Evolutionary conservation across 2,113 vertebrate species (phyloP), one percentile per base, ranked within the genome.

Genomic region (Oxyruncus cristatus): DNA sequence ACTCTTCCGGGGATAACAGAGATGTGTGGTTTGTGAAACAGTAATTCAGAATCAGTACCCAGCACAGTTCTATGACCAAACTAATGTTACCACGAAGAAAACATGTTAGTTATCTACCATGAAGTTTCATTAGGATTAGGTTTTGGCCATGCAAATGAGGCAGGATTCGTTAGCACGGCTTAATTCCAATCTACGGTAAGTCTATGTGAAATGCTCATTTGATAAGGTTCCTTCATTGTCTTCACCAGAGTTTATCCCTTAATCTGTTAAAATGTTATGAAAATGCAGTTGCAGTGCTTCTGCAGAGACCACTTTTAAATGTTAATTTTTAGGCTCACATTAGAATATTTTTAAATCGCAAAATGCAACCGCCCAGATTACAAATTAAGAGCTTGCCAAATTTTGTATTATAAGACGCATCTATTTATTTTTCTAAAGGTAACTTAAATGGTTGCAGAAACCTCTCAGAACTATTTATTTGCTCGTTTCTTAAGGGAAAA

Each of bases 191-290:
- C 96, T 98, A 97, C 82, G 11, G 95, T 96, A 98, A 98, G 97
- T 98, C 96, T 89, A 98, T 97, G 97, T 96, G 97, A 98, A 98
- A 98, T 97, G 95, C 97, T 97, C 92, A 97, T 98, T 98, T 97
- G 97, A 97, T 98, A 98, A 98, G 97, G 97, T 98, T 96, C 95
- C 85, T 96, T 97, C 97, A 96, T 97, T 98, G 97, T 97, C 93
- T 97, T 97, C 89, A 44, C 82, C 92, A 82, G 84, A 96, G 89
- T 98, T 98, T 97, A 97, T 97, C 95, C 97, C 96, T 96, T 98
- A 98, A 97, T 97, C 96, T 97, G 93, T 95, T 97, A 93, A 96
- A 97, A 93, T 97, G 91, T 97, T 98, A 96, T 93, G 95, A 97
- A 98, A 98, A 98, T 97, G 72, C 83, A 96, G 94, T 97, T 96